Base-by-base conservation (phyloP, 2,113 vertebrate genomes). In the Elgaria multicarinata region DNA sequence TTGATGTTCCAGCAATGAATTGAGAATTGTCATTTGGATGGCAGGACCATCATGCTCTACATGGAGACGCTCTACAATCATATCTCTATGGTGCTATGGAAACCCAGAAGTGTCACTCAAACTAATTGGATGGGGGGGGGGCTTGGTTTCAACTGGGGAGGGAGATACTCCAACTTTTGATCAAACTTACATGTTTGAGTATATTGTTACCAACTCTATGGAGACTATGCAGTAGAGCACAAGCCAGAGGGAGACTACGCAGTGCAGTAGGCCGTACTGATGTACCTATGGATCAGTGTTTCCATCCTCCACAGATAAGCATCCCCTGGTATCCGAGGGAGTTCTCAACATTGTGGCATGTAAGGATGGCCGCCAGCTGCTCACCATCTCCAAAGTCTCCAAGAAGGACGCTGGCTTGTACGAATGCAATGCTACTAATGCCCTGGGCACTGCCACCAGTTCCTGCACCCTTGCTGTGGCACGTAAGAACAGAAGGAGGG, bases 381-480 rank as follows among this genome's bases (percentile, higher is more conserved):
- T 99, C 90, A 99, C 98, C 96, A 98, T 99, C 33, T 92, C 98
- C 96, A 98, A 98, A 92, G 98, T 97, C 7, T 97, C 97, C 93
- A 98, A 98, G 95, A 98, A 98, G 90, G 98, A 99, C 0, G 97
- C 98, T 0, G 99, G 99, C 22, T 96, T 99, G 14, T 99, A 99
- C 0, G 99, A 99, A 93, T 99, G 99, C 89, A 98, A 98, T 31
- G 99, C 99, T 0, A 97, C 98, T 75, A 99, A 99, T 2, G 94
- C 97, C 16, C 93, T 99, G 89, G 99, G 98, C 89, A 96, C 97
- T 0, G 97, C 98, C 87, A 98, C 96, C 95, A 99, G 98, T 96
- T 99, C 98, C 92, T 99, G 99, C 94, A 98, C 98, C 0, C 96
- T 99, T 92, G 98, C 98, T 46, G 98, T 99, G 53, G 99, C 99